phyloP scores from a whole-genome alignment of 1,140 invertebrate genomes.

The Drosophila pruinosa region DNA sequence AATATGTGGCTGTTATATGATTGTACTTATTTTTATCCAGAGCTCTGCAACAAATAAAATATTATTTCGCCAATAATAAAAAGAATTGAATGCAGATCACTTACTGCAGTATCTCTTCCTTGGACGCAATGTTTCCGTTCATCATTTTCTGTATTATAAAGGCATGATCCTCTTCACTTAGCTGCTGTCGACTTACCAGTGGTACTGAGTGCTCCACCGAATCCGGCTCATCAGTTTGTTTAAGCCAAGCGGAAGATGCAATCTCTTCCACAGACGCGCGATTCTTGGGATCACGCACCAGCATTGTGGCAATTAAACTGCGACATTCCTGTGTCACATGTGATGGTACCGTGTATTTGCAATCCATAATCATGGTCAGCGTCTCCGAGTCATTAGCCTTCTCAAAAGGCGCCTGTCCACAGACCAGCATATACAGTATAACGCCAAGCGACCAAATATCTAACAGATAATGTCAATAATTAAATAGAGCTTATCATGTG shows the following conservation, averaged over 20 bases:
- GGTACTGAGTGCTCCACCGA: constrained; percentile 87
- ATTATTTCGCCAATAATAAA: not conserved
- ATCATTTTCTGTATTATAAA: constrained; percentile 98
- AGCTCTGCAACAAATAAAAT: constrained; percentile 86
- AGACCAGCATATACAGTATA: constrained; percentile 99
- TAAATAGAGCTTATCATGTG: constrained; percentile 19
- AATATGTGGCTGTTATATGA: constrained; percentile 99
- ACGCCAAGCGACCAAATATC: constrained; percentile 99
- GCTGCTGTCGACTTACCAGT: constrained; percentile 91
- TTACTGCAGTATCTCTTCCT: constrained; percentile 96
- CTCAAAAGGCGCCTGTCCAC: constrained; percentile 98
- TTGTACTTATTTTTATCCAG: constrained; percentile 98
- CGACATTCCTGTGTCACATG: constrained; percentile 93
- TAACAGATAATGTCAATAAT: constrained; percentile 57
- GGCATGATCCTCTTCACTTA: constrained; percentile 96
- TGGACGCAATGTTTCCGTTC: constrained; percentile 95
- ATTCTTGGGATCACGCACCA: constrained; percentile 95
- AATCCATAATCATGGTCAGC: constrained; percentile 99
- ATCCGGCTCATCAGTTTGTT: constrained; percentile 76
- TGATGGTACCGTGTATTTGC: constrained; percentile 96
- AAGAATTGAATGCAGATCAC: constrained; percentile 48
- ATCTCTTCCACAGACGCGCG: constrained; percentile 95
- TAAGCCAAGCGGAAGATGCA: constrained; percentile 93
- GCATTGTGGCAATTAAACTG: constrained; percentile 95
- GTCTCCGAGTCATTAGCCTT: constrained; percentile 99